Conservation (phyloP, 2,113 vertebrate genomes). For the Anhinga rufa region DNA sequence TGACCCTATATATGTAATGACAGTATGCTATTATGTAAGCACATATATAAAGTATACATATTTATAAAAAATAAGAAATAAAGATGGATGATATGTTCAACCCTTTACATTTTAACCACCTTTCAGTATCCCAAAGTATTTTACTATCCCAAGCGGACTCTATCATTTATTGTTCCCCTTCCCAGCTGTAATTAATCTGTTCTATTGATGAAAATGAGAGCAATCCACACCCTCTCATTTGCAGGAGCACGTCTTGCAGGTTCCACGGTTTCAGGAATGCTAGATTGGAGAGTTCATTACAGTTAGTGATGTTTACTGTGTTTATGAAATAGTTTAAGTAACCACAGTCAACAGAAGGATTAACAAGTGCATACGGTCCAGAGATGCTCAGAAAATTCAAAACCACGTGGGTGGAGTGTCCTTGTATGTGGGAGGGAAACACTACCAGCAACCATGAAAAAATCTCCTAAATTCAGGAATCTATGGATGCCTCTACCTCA, state of each 20-base stretch:
- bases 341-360: background rate
- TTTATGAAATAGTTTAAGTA: background rate
- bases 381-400: background rate
- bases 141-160: background rate
- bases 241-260: background rate
- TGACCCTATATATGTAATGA: background rate
- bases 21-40: background rate
- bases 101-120: background rate
- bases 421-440: background rate
- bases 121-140: background rate
- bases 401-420: background rate
- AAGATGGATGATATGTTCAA: background rate
- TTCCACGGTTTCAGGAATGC: constrained; percentile 9
- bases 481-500: constrained; percentile 50
- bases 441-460: background rate
- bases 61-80: background rate
- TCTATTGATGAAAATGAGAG: background rate
- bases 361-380: background rate
- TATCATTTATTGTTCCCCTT: background rate
- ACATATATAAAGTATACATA: background rate
- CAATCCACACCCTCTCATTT: constrained; percentile 14
- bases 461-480: background rate
- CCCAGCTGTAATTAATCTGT: background rate
- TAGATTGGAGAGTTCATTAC: background rate
- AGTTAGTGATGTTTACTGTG: background rate